Percentiles rank a stretch among this genome's conserved stretches.
Evolutionary conservation across 2,888 invertebrate species (phyloP).

Genomic region (Altica lythri): DNA sequence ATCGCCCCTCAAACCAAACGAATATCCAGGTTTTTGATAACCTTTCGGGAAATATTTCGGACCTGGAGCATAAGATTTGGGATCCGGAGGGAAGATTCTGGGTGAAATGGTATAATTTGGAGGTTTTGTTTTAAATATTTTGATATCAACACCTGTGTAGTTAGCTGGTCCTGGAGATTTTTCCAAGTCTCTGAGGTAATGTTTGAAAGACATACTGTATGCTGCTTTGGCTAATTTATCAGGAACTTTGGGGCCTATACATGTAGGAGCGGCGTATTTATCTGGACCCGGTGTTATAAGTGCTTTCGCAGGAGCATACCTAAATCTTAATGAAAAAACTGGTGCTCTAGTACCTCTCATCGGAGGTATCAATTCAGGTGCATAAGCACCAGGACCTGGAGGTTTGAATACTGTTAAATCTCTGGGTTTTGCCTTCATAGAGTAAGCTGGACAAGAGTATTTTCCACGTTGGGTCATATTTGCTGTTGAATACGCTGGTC

Average conservation of each 20-base stretch:
- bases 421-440: constrained; percentile 46
- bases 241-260: constrained; percentile 61
- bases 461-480: constrained; percentile 59
- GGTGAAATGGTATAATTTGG: constrained; percentile 51
- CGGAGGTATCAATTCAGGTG: constrained; percentile 62
- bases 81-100: constrained; percentile 34
- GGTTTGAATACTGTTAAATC: constrained; percentile 50
- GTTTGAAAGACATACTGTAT: constrained; percentile 30
- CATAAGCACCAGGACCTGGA: constrained; percentile 70
- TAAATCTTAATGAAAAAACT: constrained; percentile 62
- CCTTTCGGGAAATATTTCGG: constrained; percentile 50
- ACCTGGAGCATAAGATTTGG: constrained; percentile 38
- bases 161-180: constrained; percentile 29
- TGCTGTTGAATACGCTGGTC: constrained; percentile 59
- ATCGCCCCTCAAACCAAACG: constrained; percentile 67
- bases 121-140: constrained; percentile 46
- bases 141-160: constrained; percentile 47
- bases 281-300: constrained; percentile 63
- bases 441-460: constrained; percentile 61
- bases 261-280: constrained; percentile 61
- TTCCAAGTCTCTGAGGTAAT: constrained; percentile 15
- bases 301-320: constrained; percentile 47
- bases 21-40: constrained; percentile 55
- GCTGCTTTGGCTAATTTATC: constrained; percentile 59
- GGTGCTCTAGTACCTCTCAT: constrained; percentile 63